Evolutionary conservation across 1,140 invertebrate species (phyloP).

Genomic region (Galleria mellonella): DNA sequence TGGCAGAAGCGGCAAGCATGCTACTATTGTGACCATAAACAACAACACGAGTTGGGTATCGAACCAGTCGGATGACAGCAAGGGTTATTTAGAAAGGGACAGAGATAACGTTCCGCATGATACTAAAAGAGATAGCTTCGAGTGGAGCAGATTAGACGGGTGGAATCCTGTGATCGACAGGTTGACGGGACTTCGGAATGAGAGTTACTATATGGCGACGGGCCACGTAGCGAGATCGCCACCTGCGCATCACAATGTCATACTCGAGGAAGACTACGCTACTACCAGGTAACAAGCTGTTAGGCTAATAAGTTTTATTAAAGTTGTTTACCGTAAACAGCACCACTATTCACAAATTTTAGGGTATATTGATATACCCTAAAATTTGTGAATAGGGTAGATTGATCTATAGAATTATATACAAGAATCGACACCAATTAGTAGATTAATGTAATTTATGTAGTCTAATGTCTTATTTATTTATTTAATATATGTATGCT

Average conservation of each 20-base stretch:
- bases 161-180: conserved; percentile 87
- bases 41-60: conserved; percentile 70
- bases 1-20: conserved; percentile 52
- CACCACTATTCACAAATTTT: too few relatives aligned
- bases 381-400: too few relatives aligned
- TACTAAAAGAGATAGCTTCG: conserved; percentile 69
- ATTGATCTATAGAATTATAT: too few relatives aligned
- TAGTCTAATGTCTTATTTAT: too few relatives aligned
- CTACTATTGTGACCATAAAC: conserved; percentile 67
- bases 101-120: conserved; percentile 58
- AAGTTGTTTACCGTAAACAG: background rate
- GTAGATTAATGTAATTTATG: too few relatives aligned
- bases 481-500: too few relatives aligned
- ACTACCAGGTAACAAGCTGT: conserved; percentile 47
- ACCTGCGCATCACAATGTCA: conserved; percentile 66
- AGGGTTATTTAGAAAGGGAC: conserved; percentile 66
- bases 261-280: conserved; percentile 84
- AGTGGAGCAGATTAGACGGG: conserved; percentile 67
- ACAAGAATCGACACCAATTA: too few relatives aligned
- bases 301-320: conserved; percentile 3
- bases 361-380: too few relatives aligned
- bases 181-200: conserved; percentile 82
- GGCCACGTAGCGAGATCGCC: conserved; percentile 67
- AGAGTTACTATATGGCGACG: conserved; percentile 90
- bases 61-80: conserved; percentile 67